Evolutionary conservation across 92 coral and sea anemone species (phyloP).

Genomic region (Zoanthus sansibaricus): DNA sequence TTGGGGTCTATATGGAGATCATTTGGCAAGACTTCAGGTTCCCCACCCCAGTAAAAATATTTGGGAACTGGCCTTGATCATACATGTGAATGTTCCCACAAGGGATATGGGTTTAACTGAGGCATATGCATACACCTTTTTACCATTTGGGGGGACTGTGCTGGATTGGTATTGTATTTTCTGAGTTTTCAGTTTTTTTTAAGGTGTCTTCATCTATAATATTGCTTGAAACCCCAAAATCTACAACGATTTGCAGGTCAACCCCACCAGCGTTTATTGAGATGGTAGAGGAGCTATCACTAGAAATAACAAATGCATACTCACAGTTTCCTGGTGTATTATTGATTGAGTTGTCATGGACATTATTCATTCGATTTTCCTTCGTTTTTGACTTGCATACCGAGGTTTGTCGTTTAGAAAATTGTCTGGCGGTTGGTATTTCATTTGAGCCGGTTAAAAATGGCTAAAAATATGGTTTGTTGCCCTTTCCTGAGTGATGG

Average conservation of each 20-base stretch:
- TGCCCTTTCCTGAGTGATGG: too few species aligned
- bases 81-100: constrained; percentile 11
- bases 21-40: constrained; percentile 15
- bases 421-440: background rate
- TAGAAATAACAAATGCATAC: background rate
- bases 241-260: background rate
- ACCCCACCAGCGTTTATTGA: background rate
- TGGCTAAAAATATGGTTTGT: too few species aligned
- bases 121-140: constrained; percentile 47
- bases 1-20: constrained; percentile 1
- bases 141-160: background rate
- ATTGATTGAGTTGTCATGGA: background rate
- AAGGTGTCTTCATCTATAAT: background rate
- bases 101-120: constrained; percentile 45
- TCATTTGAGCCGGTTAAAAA: too few species aligned
- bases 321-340: background rate
- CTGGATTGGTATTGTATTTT: background rate
- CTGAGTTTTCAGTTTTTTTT: background rate
- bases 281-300: background rate
- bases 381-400: background rate
- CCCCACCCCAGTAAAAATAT: constrained; percentile 54
- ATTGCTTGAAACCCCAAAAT: background rate
- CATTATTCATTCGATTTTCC: background rate
- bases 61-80: background rate
- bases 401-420: background rate